These are phyloP conservation scores for Pedetes capensis DNA, from an alignment of 2,113 vertebrate genomes.

Conservation along the genomic window DNA sequence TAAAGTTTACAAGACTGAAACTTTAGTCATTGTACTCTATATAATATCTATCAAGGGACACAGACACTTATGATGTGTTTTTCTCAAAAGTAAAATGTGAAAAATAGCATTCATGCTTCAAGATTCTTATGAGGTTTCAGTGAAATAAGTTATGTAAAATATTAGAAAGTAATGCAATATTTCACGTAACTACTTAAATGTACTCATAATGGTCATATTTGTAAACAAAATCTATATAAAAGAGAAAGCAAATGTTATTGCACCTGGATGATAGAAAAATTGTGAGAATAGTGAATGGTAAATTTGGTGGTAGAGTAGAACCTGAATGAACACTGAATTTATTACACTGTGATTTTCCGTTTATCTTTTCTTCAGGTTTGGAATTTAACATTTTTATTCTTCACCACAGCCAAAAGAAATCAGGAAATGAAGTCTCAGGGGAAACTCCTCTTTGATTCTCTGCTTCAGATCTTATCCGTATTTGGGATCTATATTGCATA, in stretches of 20 bases:
- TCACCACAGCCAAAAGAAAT: constrained; percentile 52
- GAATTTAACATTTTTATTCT: constrained; percentile 54
- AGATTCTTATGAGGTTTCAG: background rate
- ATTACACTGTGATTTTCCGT: background rate
- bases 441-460: constrained; percentile 68
- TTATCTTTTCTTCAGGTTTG: constrained; percentile 43
- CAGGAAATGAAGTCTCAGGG: constrained; percentile 64
- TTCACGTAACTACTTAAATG: background rate
- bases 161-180: background rate
- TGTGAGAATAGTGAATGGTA: background rate
- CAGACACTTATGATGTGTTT: background rate
- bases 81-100: background rate
- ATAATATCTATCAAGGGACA: background rate
- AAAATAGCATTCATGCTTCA: background rate
- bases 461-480: constrained; percentile 67
- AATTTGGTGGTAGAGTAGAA: background rate
- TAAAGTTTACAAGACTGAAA: background rate
- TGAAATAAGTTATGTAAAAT: background rate
- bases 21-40: background rate
- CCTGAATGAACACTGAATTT: background rate
- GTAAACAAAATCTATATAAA: background rate
- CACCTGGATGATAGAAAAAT: background rate
- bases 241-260: background rate
- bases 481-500: constrained; percentile 69
- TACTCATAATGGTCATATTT: background rate